Base-by-base conservation (phyloP, 2,113 vertebrate genomes). In the pig (Sus scrofa) region DNA sequence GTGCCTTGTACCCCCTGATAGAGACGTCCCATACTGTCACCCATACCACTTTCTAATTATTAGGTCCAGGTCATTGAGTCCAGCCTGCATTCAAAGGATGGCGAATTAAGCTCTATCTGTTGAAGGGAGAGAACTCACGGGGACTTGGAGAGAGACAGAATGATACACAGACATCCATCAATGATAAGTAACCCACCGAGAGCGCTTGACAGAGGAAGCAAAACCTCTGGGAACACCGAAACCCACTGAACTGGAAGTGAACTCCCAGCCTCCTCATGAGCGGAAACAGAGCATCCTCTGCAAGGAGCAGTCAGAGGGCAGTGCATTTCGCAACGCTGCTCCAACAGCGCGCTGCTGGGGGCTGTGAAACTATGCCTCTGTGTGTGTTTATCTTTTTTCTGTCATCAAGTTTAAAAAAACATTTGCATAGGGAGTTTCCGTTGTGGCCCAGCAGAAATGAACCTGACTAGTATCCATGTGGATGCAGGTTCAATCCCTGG, bases 261-360 rank as follows among this genome's bases (percentile, higher is more conserved):
- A n/a, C 88, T 37, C 58, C 56, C 50, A 22, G 50, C 11, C 8
- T 1, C 37, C 63, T 39, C 2, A 0, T 26, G 2, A 15, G 63
- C 74, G 81, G 84, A 65, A 71, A 12, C 1, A 0, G 3, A 15
- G 73, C 26, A 14, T 44, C 67, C 44, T 75, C 71, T 44, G 14
- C 26, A n/a, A 32, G 60, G 39, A 62, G 50, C 27, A 2, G 6
- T 32, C 0, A 9, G 34, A 60, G 37, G 2, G 56, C 9, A 37
- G 32, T 6, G 39, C 4, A 0, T 2, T 4, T 22, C 22, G 2
- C 32, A n/a, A 12, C 1, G 60, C 11, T 9, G 2, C 16, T 63
- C 52, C 27, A 6, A 18, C 26, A 3, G 44, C 44, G 20, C 1
- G 0, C 20, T n/a, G 63, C 83, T 0, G 7, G 8, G 5, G 2